Base-by-base conservation (phyloP, 2,797 vertebrate species). In the Cossypha polioptera region DNA sequence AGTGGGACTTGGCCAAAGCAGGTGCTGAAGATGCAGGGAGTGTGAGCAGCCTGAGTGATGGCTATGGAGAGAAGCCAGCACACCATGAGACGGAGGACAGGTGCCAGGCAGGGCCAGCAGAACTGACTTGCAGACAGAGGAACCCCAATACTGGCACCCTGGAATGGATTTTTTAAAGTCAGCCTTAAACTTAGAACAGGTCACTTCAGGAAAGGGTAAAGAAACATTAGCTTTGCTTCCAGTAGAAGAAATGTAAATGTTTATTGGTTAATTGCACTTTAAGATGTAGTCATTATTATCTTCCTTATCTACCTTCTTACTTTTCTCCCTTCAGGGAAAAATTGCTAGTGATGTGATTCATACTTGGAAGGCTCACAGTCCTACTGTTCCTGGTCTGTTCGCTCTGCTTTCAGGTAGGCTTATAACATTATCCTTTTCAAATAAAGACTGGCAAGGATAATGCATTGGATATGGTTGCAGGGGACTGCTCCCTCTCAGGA, bases 31-130 rank as follows among this genome's bases (percentile, higher is more conserved):
- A 73, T 54, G 17, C 17, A 50, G 63, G 61, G 13, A 59, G 36
- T 55, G 16, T 4, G 5, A 59, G 53, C 3, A 1, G 16, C 14
- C 45, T 1, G 1, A 63, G 38, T 14, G 26, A 36, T 2, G 2
- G 8, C 45, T 25, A 2, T 20, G 20, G 55, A 53, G 42, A 68
- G 31, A 29, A 67, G 48, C 9, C 5, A 2, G 20, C 38, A 59
- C 36, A 28, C 4, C 18, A 13, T 0, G 0, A 73, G 29, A 29
- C 22, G 31, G 29, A 50, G 40, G 7, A 88, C 13, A 59, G 36
- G 36, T 53, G 50, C 50, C 36, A 51, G 57, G 48, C n/a, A 35
- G 1, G 3, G 40, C 14, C 63, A 59, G 20, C 2, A 2, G 31
- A 16, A 73, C 51, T 4, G 2, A 28, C 21, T 62, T 51, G 38